Percentiles rank a stretch among this genome's conserved stretches.
phyloP scores from a whole-genome alignment of 2,888 invertebrate species.

The Seira ritae region DNA sequence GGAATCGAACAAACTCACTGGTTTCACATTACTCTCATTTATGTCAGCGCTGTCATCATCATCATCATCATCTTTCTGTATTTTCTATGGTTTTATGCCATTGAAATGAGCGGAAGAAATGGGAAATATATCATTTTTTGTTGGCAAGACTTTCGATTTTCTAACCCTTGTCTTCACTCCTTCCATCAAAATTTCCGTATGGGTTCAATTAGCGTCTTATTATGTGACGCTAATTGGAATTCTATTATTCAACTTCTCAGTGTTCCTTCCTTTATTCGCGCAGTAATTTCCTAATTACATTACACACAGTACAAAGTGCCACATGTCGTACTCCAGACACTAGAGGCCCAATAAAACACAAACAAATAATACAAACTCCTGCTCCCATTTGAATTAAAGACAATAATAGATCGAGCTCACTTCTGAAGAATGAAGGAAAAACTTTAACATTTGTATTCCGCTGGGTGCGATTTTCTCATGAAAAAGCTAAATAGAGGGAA shows the following conservation, averaged over 20 bases:
- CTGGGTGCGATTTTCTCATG: neutral
- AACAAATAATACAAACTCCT: too few relatives aligned
- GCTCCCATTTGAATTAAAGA: too few relatives aligned
- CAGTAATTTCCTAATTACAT: conserved; percentile 8
- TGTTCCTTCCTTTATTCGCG: too few relatives aligned
- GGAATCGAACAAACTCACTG: neutral
- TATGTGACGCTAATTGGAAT: conserved; percentile 35
- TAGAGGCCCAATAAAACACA: too few relatives aligned
- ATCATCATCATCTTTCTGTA: neutral
- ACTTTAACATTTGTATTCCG: neutral
- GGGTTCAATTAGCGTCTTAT: conserved; percentile 40
- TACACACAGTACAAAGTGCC: neutral
- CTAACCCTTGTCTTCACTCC: neutral
- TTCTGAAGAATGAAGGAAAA: neutral
- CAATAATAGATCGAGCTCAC: too few relatives aligned
- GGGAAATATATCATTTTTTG: neutral
- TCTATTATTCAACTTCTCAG: conserved; percentile 34
- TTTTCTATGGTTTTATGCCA: neutral
- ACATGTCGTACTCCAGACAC: neutral
- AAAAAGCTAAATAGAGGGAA: neutral
- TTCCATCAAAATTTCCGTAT: neutral
- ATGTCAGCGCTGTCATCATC: neutral
- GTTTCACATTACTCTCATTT: conserved; percentile 1
- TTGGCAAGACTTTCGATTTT: conserved; percentile 5
- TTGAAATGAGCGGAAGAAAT: neutral